These are phyloP conservation scores for Varecia variegata DNA, from an alignment of 2,797 vertebrate species.

Conservation along the genomic window DNA sequence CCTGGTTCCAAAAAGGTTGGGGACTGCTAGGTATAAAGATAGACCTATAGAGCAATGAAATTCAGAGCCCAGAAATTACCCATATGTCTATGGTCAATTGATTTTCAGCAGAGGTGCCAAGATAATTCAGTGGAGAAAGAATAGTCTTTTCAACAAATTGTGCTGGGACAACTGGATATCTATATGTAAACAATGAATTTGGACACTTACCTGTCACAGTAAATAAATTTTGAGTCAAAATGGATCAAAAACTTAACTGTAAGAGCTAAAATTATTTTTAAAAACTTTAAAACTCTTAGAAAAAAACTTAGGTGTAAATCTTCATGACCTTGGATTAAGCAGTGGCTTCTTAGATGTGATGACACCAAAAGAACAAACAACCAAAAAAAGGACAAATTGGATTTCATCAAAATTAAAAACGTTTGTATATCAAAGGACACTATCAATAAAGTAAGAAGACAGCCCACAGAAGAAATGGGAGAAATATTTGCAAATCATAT, in stretches of 20 bases:
- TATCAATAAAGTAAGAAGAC: background rate
- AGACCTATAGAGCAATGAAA: background rate
- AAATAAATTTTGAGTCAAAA: slow-evolving; percentile 10
- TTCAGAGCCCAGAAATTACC: background rate
- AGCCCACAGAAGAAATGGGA: background rate
- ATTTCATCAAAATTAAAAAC: background rate
- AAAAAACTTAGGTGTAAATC: background rate
- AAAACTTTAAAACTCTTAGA: slow-evolving; percentile 1
- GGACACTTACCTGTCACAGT: background rate
- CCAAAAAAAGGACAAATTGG: background rate
- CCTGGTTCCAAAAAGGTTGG: too few species aligned
- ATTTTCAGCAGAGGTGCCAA: background rate
- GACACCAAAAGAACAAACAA: background rate
- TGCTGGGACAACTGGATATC: background rate
- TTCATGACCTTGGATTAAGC: background rate
- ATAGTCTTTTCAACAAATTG: background rate
- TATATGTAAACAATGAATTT: background rate
- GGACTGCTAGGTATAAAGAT: background rate
- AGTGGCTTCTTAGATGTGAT: background rate
- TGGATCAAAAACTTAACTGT: background rate
- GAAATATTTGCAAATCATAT: background rate
- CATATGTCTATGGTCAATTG: background rate
- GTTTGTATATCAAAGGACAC: background rate
- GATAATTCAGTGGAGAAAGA: background rate
- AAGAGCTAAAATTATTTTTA: background rate